Evolutionary conservation across 2,888 invertebrate species (phyloP).

Genomic region (Pomacea canaliculata): DNA sequence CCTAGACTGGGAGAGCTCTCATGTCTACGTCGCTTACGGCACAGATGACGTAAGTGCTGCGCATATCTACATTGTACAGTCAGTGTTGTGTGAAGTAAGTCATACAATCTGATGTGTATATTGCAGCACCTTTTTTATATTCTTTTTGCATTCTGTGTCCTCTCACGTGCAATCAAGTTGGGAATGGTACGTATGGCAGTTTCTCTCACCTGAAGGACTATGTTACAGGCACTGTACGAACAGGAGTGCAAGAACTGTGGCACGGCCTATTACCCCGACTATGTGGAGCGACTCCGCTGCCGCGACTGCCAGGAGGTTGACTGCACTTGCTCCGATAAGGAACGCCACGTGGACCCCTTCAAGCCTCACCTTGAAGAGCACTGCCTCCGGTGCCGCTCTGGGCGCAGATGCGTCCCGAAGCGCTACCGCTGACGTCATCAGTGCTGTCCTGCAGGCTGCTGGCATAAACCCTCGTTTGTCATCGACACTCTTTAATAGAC

Average conservation of each 20-base stretch:
- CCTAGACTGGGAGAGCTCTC: constrained; percentile 34
- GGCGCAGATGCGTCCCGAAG: constrained; percentile 24
- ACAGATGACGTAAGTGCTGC: constrained; percentile 4
- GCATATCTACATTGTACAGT: too few relatives aligned
- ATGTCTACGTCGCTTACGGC: constrained; percentile 21
- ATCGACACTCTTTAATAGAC: too few relatives aligned
- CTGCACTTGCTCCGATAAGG: constrained; percentile 26
- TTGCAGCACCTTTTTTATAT: too few relatives aligned
- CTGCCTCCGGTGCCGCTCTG: constrained; percentile 43
- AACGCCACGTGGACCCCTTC: constrained; percentile 40
- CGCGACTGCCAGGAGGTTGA: constrained; percentile 34
- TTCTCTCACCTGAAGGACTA: too few relatives aligned
- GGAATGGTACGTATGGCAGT: too few relatives aligned
- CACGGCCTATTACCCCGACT: constrained; percentile 41
- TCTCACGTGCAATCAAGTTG: too few relatives aligned
- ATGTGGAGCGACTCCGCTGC: constrained; percentile 41
- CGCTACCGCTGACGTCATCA: background rate
- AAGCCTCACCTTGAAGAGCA: constrained; percentile 46
- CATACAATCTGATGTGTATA: too few relatives aligned
- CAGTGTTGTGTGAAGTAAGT: too few relatives aligned
- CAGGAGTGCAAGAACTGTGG: constrained; percentile 48
- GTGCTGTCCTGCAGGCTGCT: too few relatives aligned
- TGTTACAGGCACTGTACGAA: constrained; percentile 34
- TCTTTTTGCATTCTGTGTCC: too few relatives aligned
- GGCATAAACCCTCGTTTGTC: too few relatives aligned